These are phyloP conservation scores for Chironomus striatipennis DNA, from an alignment of 1,140 invertebrate species.

Conservation along the genomic window DNA sequence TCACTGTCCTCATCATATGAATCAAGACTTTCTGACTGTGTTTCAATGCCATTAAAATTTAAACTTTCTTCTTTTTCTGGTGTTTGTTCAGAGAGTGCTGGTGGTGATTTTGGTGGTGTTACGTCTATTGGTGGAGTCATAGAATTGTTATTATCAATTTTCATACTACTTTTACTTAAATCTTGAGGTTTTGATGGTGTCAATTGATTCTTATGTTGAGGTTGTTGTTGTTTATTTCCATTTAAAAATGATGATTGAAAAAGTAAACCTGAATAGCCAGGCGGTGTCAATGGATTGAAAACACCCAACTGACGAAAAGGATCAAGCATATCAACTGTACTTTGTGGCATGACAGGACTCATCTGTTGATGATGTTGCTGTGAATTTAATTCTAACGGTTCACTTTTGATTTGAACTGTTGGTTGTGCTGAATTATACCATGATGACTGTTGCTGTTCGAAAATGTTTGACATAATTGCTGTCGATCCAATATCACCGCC, in stretches of 20 bases:
- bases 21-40: constrained; percentile 31
- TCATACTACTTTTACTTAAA: constrained; percentile 36
- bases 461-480: not conserved
- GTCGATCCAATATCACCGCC: not conserved
- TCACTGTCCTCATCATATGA: constrained; percentile 29
- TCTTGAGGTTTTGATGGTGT: constrained; percentile 5
- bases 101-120: constrained; percentile 48
- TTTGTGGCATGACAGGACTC: not conserved
- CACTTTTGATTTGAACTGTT: not conserved
- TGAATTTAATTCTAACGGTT: not conserved
- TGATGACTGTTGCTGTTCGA: not conserved
- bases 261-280: constrained; percentile 37
- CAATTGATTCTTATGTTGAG: not conserved
- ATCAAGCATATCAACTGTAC: not conserved
- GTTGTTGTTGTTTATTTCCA: not conserved
- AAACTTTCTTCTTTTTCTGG: constrained; percentile 11
- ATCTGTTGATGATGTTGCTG: not conserved
- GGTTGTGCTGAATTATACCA: not conserved
- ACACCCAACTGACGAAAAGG: constrained; percentile 25
- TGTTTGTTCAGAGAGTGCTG: constrained; percentile 29
- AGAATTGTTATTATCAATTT: constrained; percentile 38
- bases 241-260: constrained; percentile 20
- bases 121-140: constrained; percentile 32
- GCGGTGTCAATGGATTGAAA: constrained; percentile 41
- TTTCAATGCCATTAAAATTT: constrained; percentile 38